phyloP scores from a whole-genome alignment of 2,797 vertebrate genomes.

The Nannoperca australis region DNA sequence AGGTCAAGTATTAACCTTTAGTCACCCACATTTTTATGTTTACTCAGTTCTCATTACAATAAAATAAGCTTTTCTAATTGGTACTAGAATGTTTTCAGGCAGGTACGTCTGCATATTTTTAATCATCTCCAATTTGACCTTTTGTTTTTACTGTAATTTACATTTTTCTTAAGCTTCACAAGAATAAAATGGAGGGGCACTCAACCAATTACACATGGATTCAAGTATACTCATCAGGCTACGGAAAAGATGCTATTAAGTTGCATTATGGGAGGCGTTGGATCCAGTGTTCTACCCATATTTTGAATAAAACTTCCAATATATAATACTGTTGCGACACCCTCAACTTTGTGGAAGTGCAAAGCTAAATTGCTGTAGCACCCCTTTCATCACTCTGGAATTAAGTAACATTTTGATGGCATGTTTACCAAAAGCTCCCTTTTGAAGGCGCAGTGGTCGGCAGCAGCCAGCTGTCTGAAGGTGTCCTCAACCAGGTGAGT shows the following conservation, averaged over 20 bases:
- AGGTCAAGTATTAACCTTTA: no score
- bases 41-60: not conserved
- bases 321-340: not conserved
- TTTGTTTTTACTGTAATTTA: not conserved
- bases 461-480: slow-evolving; percentile 72
- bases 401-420: not conserved
- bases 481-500: slow-evolving; percentile 81
- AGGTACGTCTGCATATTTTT: not conserved
- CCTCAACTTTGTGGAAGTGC: not conserved
- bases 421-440: slow-evolving; percentile 72
- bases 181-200: no score
- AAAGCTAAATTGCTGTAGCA: not conserved
- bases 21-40: not conserved
- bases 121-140: not conserved
- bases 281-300: not conserved
- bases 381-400: not conserved
- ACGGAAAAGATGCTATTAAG: no score
- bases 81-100: not conserved
- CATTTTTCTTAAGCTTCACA: not conserved
- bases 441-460: slow-evolving; percentile 58
- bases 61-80: not conserved
- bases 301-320: not conserved
- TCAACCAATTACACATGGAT: no score
- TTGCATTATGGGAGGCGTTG: not conserved
- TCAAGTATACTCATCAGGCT: no score